Evolutionary conservation across 2,797 vertebrate genomes (phyloP), one percentile per base, ranked within the genome.

Genomic region (Cyclura pinguis): DNA sequence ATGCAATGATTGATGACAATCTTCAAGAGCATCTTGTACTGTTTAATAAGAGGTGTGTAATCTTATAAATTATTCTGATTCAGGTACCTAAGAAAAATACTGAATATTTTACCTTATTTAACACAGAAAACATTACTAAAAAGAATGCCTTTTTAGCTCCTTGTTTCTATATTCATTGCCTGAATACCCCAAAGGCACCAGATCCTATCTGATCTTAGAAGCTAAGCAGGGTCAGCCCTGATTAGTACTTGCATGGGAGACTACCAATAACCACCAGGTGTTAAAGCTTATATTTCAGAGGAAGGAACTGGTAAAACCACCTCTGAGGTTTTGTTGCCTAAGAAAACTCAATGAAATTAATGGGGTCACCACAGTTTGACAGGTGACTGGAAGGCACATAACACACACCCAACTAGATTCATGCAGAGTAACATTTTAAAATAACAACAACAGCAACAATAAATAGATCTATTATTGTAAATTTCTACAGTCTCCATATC

Each of bases 21-120:
- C 38, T 83, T 74, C 55, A 9, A 24, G 27, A 57, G 69, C 32
- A 83, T 1, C 85, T 85, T 92, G 76, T 74, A 87, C 92, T 69
- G 76, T 89, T 81, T 92, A 86, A 62, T 92, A 88, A 80, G 8
- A 88, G 84, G 90, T 85, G 82, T 0, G 81, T 80, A 42, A 77
- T 90, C 88, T 78, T 80, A 12, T 10, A 59, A 24, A 74, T 57
- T 6, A 50, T 89, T 81, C 74, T 88, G 92, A 86, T 87, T 85
- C 73, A 77, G 81, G 94, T 93, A 29, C 18, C 76, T 88, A 64
- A 55, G 55, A 55, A 78, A 90, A 73, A 88, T 47, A 73, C 88
- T 38, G 77, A 42, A 29, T 86, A 52, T 1, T 62, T 62, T 35
- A 55, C 29, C 13, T 50, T 78, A 9, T 18, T 42, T 29, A n/a